phyloP scores from a whole-genome alignment of 2,888 invertebrate species.

The Callyntrura sp. region DNA sequence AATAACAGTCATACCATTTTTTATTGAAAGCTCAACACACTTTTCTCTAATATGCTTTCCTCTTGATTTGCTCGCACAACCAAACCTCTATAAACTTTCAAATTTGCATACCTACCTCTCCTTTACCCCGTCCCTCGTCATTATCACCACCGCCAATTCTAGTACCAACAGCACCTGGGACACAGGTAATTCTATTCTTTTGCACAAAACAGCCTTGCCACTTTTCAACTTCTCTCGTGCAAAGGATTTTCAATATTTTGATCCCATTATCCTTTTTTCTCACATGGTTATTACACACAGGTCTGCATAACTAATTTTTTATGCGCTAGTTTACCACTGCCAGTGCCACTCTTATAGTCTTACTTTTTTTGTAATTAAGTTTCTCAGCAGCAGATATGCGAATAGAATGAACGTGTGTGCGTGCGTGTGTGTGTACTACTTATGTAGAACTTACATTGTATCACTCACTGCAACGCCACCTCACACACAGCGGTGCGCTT shows the following conservation, averaged over 20 bases:
- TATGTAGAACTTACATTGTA: neutral
- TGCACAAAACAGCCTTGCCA: slow-evolving; percentile 4
- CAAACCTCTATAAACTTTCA: neutral
- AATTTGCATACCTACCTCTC: neutral
- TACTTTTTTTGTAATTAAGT: slow-evolving; percentile 54
- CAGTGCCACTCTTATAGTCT: neutral
- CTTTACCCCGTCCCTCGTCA: neutral
- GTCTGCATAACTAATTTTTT: neutral
- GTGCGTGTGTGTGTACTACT: slow-evolving; percentile 12
- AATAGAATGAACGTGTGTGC: slow-evolving; percentile 9
- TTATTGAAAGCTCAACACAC: neutral
- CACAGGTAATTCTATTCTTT: slow-evolving; percentile 9
- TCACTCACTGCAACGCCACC: neutral
- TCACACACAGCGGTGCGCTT: neutral
- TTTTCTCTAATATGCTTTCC: slow-evolving; percentile 3
- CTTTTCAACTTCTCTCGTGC: slow-evolving; percentile 8
- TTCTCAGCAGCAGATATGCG: slow-evolving; percentile 18
- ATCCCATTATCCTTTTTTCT: slow-evolving; percentile 53
- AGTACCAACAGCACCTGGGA: neutral
- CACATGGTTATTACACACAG: neutral
- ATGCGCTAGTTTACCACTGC: neutral
- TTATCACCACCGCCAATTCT: neutral
- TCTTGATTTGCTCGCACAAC: slow-evolving; percentile 20
- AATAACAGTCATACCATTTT: neutral
- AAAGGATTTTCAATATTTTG: slow-evolving; percentile 29